Percentiles rank a stretch among this genome's conserved stretches.
phyloP scores from a whole-genome alignment of 2,888 invertebrate genomes.

The Notocelia uddmanniana region DNA sequence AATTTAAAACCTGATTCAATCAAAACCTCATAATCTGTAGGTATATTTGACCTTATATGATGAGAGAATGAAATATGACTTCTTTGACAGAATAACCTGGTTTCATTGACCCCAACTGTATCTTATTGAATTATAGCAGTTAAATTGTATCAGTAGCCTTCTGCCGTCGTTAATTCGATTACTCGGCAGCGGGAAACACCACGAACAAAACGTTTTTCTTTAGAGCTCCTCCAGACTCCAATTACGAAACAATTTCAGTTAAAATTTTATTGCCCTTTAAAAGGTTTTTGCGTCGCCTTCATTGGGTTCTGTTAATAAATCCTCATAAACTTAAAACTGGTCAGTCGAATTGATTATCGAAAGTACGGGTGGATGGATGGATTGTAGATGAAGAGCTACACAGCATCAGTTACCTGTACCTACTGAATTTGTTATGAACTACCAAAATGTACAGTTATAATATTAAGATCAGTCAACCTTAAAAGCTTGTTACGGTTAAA shows the following conservation, averaged over 20 bases:
- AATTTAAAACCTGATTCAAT: constrained; percentile 14
- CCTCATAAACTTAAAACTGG: constrained; percentile 9
- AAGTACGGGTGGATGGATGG: neutral
- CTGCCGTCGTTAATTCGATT: constrained; percentile 78
- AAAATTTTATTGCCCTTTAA: constrained; percentile 28
- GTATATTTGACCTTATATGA: constrained; percentile 63
- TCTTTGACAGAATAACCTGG: constrained; percentile 71
- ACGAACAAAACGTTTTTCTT: constrained; percentile 57
- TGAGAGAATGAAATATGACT: constrained; percentile 55
- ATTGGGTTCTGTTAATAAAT: constrained; percentile 9
- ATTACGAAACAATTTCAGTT: constrained; percentile 48
- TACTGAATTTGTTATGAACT: constrained; percentile 10
- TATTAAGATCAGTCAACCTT: constrained; percentile 39
- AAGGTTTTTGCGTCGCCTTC: constrained; percentile 13
- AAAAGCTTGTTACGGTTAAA: constrained; percentile 43
- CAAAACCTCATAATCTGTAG: neutral
- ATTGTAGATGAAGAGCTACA: neutral
- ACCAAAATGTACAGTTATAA: constrained; percentile 25
- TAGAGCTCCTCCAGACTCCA: constrained; percentile 53
- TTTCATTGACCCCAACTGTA: constrained; percentile 77
- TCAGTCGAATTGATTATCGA: constrained; percentile 11
- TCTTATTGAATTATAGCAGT: constrained; percentile 81
- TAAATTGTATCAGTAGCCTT: constrained; percentile 82
- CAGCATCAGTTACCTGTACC: neutral
- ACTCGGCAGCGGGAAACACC: constrained; percentile 66